Conservation (phyloP, 2,113 vertebrate species). For the Ctenomys sociabilis region DNA sequence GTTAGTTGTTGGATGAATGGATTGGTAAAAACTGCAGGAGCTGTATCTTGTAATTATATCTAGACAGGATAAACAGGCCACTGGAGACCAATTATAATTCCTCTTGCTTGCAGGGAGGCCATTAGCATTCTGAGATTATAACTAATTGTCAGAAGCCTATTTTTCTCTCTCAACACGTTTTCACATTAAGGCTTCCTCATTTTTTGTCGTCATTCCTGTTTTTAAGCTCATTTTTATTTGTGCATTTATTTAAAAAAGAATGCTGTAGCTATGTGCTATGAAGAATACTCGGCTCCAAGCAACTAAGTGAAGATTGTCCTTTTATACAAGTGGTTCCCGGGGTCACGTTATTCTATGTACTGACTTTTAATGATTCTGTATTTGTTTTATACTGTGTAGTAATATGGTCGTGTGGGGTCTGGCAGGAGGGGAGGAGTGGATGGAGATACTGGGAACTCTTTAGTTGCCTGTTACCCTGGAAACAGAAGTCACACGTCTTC, state of each 20-base stretch:
- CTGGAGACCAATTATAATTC: slow-evolving; percentile 68
- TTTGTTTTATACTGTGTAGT: not conserved
- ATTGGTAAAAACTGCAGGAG: not conserved
- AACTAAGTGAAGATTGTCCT: not conserved
- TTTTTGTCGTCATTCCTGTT: slow-evolving; percentile 63
- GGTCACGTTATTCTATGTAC: not conserved
- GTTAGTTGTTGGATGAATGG: slow-evolving; percentile 56
- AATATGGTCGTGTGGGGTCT: slow-evolving; percentile 59
- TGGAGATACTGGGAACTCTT: slow-evolving; percentile 6
- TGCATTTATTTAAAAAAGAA: slow-evolving; percentile 64
- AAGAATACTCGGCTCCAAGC: slow-evolving; percentile 29
- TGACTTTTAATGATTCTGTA: slow-evolving; percentile 33
- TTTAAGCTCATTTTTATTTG: slow-evolving; percentile 69
- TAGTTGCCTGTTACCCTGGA: slow-evolving; percentile 47
- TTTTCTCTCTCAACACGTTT: slow-evolving; percentile 71
- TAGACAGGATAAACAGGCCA: slow-evolving; percentile 65
- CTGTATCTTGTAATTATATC: slow-evolving; percentile 68
- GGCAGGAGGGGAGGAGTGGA: not conserved
- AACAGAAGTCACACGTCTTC: not conserved
- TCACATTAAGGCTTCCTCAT: slow-evolving; percentile 70
- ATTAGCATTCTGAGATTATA: slow-evolving; percentile 73
- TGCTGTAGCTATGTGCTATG: not conserved
- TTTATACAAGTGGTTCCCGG: not conserved
- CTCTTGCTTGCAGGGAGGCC: slow-evolving; percentile 66
- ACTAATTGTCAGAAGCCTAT: slow-evolving; percentile 71